Percentiles rank a stretch among this genome's conserved stretches.
These are phyloP conservation scores for Troides helena DNA, from an alignment of 2,888 invertebrate species.

Conservation along the genomic window DNA sequence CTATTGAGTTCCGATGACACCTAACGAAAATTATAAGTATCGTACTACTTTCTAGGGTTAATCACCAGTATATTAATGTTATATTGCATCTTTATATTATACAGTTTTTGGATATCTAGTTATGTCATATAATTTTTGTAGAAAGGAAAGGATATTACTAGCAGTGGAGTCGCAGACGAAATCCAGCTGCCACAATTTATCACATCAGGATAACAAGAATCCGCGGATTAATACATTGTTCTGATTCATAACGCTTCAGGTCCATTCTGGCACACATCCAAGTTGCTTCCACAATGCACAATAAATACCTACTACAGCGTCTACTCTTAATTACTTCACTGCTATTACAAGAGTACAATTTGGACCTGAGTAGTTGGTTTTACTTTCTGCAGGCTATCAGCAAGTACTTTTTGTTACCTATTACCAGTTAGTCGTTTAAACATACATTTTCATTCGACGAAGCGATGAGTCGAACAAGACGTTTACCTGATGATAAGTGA, in stretches of 20 bases:
- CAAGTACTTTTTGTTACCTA: conserved; percentile 28
- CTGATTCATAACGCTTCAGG: conserved; percentile 67
- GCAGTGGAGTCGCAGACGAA: background rate
- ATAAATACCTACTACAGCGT: conserved; percentile 69
- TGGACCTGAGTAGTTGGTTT: conserved; percentile 36
- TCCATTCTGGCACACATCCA: conserved; percentile 65
- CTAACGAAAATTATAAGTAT: too few species aligned
- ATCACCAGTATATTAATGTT: background rate
- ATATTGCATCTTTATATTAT: background rate
- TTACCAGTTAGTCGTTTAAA: too few species aligned
- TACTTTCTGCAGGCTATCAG: conserved; percentile 37
- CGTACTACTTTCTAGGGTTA: too few species aligned
- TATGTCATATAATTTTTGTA: background rate
- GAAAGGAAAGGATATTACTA: background rate
- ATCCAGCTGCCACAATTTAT: conserved; percentile 47
- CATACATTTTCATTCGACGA: too few species aligned
- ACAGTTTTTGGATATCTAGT: background rate
- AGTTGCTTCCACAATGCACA: conserved; percentile 67
- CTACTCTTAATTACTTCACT: conserved; percentile 73
- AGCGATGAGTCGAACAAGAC: too few species aligned
- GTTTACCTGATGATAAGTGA: too few species aligned
- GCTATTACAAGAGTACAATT: conserved; percentile 52
- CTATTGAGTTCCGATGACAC: too few species aligned
- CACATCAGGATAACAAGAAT: conserved; percentile 54
- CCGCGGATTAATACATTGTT: conserved; percentile 63